Percentiles rank a stretch among this genome's conserved stretches.
Conservation (phyloP, 1,140 invertebrate genomes). For the Tyrophagus putrescentiae region DNA sequence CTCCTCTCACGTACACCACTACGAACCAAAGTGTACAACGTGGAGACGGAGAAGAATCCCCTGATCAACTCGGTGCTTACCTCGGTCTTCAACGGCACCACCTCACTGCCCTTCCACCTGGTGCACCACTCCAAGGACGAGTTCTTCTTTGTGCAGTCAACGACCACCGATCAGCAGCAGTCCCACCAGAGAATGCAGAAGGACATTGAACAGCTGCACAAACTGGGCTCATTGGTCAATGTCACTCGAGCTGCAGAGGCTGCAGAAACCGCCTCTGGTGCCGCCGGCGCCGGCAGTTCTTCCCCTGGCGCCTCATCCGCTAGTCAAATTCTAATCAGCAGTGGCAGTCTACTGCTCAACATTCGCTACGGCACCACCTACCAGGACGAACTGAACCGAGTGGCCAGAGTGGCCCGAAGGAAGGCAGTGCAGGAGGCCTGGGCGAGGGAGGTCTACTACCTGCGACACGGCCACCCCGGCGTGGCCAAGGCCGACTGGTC, state of each 20-base stretch:
- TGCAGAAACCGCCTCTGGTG: conserved; percentile 44
- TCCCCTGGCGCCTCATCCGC: conserved; percentile 29
- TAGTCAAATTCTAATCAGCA: conserved; percentile 24
- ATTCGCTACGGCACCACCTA: conserved; percentile 66
- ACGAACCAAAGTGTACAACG: conserved; percentile 30
- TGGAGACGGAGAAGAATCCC: conserved; percentile 54
- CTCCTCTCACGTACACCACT: conserved; percentile 74
- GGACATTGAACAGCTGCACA: conserved; percentile 69
- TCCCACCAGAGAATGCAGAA: conserved; percentile 56
- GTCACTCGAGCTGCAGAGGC: conserved; percentile 42
- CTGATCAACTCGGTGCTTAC: conserved; percentile 78
- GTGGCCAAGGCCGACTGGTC: conserved; percentile 38
- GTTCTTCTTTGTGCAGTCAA: conserved; percentile 90
- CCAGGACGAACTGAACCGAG: conserved; percentile 66
- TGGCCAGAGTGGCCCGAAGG: conserved; percentile 70
- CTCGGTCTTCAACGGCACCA: conserved; percentile 79
- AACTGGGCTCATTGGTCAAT: conserved; percentile 54
- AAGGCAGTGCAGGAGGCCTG: conserved; percentile 75
- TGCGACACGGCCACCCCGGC: conserved; percentile 49
- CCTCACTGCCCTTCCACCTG: conserved; percentile 70
- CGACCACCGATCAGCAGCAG: conserved; percentile 51
- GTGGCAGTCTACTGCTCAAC: conserved; percentile 33
- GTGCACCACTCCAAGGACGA: conserved; percentile 78
- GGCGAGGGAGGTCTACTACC: conserved; percentile 65
- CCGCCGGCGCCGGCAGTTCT: too few species aligned